Evolutionary conservation across 2,797 vertebrate genomes (phyloP).

Genomic region (Notoglanidium macrostoma): DNA sequence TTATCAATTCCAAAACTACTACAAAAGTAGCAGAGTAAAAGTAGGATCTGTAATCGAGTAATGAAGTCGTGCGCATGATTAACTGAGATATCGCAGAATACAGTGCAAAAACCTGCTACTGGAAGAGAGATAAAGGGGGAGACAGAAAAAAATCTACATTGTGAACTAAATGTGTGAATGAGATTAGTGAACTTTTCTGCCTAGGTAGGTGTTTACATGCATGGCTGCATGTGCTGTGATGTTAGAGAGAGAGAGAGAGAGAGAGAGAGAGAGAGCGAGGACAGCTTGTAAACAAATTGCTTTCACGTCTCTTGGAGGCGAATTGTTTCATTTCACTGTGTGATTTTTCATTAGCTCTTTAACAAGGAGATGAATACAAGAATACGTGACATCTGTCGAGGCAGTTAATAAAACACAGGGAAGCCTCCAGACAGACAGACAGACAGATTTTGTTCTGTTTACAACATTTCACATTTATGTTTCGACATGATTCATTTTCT

Average conservation of each 20-base stretch:
- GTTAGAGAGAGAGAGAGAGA: neutral
- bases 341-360: conserved; percentile 32
- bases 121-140: too few relatives aligned
- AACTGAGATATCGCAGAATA: neutral
- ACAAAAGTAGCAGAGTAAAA: too few relatives aligned
- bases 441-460: neutral
- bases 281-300: conserved; percentile 37
- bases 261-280: neutral
- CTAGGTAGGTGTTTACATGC: neutral
- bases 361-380: conserved; percentile 8
- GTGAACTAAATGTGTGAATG: neutral
- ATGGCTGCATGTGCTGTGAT: conserved; percentile 43
- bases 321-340: conserved; percentile 12
- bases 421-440: conserved; percentile 1
- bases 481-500: conserved; percentile 9
- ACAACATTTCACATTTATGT: conserved; percentile 6
- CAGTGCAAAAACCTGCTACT: neutral
- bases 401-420: neutral
- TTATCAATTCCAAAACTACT: too few relatives aligned
- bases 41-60: neutral
- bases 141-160: neutral
- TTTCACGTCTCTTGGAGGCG: neutral
- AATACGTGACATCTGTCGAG: neutral
- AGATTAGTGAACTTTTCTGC: neutral
- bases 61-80: neutral